A percentile compares a stretch with the other conserved stretches of the same genome.
Conservation (phyloP, 2,113 vertebrate species). For the Erinaceus europaeus region DNA sequence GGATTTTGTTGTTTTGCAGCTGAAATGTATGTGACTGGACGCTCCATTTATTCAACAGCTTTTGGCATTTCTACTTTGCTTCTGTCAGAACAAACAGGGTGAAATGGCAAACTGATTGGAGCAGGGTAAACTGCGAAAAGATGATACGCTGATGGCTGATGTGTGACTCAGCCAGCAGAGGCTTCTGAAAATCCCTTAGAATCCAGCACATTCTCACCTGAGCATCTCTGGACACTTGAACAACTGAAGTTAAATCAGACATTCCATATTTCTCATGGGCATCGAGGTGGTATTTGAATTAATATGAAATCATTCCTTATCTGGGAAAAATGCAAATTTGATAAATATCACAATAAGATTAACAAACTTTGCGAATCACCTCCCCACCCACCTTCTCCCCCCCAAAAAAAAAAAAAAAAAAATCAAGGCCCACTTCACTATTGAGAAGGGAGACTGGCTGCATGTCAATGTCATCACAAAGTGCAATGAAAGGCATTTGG, state of each 20-base stretch:
- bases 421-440: background rate
- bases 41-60: conserved; percentile 37
- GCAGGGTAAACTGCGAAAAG: conserved; percentile 59
- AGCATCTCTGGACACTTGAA: background rate
- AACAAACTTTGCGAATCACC: conserved; percentile 35
- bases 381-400: too few species aligned
- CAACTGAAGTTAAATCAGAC: conserved; percentile 31
- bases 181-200: conserved; percentile 53
- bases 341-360: conserved; percentile 55
- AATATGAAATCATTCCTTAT: background rate
- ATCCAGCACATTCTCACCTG: conserved; percentile 20
- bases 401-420: too few species aligned
- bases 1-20: conserved; percentile 44
- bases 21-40: conserved; percentile 22
- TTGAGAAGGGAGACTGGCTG: background rate
- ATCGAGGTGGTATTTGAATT: background rate
- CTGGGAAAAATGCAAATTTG: conserved; percentile 12
- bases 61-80: conserved; percentile 41
- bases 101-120: conserved; percentile 54
- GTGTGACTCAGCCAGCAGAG: conserved; percentile 56
- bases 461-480: conserved; percentile 32
- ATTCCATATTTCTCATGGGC: conserved; percentile 28
- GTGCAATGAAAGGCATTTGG: background rate
- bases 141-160: conserved; percentile 25
- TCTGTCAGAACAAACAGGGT: conserved; percentile 65